Percentiles rank a stretch among this genome's conserved stretches.
phyloP scores from a whole-genome alignment of 2,888 invertebrate genomes.

The Teleogryllus oceanicus region DNA sequence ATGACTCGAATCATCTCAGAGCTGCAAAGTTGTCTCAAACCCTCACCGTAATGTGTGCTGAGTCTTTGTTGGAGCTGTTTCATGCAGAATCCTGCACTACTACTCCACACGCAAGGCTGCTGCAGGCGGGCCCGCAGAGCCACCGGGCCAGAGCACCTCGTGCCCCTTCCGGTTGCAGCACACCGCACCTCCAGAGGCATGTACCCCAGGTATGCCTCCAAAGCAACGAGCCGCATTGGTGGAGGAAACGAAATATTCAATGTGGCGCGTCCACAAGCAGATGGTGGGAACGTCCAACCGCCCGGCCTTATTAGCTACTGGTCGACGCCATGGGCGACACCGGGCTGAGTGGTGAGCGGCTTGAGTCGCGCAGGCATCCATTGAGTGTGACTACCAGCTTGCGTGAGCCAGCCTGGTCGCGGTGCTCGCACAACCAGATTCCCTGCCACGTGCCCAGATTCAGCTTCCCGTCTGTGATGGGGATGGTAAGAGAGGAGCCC shows the following conservation, averaged over 20 bases:
- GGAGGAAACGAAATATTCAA: background rate
- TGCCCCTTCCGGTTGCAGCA: background rate
- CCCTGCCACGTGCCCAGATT: slow-evolving; percentile 98
- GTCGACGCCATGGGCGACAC: slow-evolving; percentile 82
- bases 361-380: slow-evolving; percentile 80
- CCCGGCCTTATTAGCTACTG: slow-evolving; percentile 66
- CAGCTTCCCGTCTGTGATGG: slow-evolving; percentile 92
- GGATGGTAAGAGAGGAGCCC: slow-evolving; percentile 91
- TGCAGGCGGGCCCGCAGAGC: background rate
- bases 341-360: slow-evolving; percentile 82
- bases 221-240: background rate
- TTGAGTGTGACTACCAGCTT: slow-evolving; percentile 86
- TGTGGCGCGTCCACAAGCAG: slow-evolving; percentile 28
- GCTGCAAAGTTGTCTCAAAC: too few relatives aligned
- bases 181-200: background rate
- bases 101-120: too few relatives aligned
- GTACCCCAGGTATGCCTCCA: background rate
- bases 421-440: slow-evolving; percentile 96
- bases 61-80: too few relatives aligned
- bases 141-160: background rate
- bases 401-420: slow-evolving; percentile 91
- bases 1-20: background rate
- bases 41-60: too few relatives aligned
- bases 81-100: too few relatives aligned
- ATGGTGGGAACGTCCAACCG: background rate